A percentile compares a stretch with the other conserved stretches of the same genome.
phyloP scores from a whole-genome alignment of 2,888 invertebrate species.

The Pyrrhia umbra region DNA sequence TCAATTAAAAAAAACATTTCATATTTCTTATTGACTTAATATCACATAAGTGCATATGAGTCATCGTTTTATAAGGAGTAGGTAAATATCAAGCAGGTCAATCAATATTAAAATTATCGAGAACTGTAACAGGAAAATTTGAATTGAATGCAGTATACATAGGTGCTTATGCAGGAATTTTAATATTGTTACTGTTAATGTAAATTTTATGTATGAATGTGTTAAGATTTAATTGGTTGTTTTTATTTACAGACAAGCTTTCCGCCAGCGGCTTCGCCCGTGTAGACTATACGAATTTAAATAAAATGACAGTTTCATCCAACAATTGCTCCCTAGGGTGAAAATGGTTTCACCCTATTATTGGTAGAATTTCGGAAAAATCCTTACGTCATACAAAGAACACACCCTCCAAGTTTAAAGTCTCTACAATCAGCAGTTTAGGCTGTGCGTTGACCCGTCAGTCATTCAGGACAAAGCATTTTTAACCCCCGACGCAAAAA shows the following conservation, averaged over 20 bases:
- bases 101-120: conserved; percentile 8
- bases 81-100: not conserved
- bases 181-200: conserved; percentile 9
- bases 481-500: too few species aligned
- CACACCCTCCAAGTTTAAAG: too few species aligned
- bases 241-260: not conserved
- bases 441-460: too few species aligned
- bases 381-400: too few species aligned
- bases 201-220: not conserved
- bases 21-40: not conserved
- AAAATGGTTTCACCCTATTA: too few species aligned
- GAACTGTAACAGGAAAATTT: conserved; percentile 18
- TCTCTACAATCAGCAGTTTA: too few species aligned
- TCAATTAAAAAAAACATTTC: not conserved
- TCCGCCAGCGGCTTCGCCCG: too few species aligned
- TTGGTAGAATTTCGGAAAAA: too few species aligned
- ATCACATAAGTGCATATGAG: conserved; percentile 1
- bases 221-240: not conserved
- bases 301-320: too few species aligned
- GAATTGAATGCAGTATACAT: not conserved
- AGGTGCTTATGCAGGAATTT: conserved; percentile 12
- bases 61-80: not conserved
- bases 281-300: too few species aligned
- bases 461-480: too few species aligned
- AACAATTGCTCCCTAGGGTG: too few species aligned